These are phyloP conservation scores for Gorsachius goisagi DNA, from an alignment of 2,113 vertebrate species.

Conservation along the genomic window DNA sequence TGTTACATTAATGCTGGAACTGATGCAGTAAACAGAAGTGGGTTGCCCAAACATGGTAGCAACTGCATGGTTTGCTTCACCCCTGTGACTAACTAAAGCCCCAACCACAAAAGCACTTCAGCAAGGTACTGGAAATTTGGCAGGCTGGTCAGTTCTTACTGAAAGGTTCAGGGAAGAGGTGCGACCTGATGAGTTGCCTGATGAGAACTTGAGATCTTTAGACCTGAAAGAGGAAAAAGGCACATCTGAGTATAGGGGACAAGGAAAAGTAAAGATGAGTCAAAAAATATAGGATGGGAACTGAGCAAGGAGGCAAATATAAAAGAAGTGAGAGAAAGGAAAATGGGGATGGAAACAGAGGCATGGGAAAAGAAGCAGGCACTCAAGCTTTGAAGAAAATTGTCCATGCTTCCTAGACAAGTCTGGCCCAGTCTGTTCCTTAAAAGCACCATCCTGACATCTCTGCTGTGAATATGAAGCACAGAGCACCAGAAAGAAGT, in stretches of 20 bases:
- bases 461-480: not conserved
- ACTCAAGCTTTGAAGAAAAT: not conserved
- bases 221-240: not conserved
- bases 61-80: not conserved
- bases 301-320: not conserved
- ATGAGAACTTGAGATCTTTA: not conserved
- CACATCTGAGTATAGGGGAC: not conserved
- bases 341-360: not conserved
- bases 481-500: not conserved
- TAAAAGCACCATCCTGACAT: not conserved
- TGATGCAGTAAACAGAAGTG: too few species aligned
- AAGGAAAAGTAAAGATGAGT: not conserved
- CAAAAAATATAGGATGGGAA: not conserved
- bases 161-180: not conserved
- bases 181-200: not conserved
- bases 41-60: not conserved
- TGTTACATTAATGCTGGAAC: too few species aligned
- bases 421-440: not conserved
- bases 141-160: rapidly evolving
- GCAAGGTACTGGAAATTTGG: not conserved
- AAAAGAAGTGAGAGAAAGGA: not conserved
- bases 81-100: not conserved
- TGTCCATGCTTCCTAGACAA: not conserved
- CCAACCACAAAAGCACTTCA: not conserved
- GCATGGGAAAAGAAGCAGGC: not conserved